A percentile compares a stretch with the other conserved stretches of the same genome.
Conservation (phyloP, 92 coral and sea anemone genomes). For the Bergia puertoricense region DNA sequence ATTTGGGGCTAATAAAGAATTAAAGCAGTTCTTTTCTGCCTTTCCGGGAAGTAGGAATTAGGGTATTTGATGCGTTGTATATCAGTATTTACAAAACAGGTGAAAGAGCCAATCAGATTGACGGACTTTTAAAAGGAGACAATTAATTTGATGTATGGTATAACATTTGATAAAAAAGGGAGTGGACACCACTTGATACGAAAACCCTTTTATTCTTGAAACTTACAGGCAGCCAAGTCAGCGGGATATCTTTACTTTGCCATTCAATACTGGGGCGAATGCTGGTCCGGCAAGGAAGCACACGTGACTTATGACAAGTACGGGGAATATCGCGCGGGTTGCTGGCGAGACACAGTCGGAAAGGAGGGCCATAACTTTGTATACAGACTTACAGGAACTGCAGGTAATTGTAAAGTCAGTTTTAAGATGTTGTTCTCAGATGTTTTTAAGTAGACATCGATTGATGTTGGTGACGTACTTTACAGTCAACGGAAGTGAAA, state of each 20-base stretch:
- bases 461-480: background rate
- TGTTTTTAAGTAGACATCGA: background rate
- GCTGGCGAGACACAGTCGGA: conserved; percentile 31
- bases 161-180: too few relatives aligned
- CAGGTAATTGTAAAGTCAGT: background rate
- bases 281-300: conserved; percentile 10
- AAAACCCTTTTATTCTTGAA: background rate
- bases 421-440: background rate
- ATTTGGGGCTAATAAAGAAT: too few relatives aligned
- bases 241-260: conserved; percentile 33
- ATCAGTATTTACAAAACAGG: too few relatives aligned
- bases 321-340: background rate
- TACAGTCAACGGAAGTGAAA: background rate
- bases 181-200: too few relatives aligned
- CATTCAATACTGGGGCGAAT: conserved; percentile 37
- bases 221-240: conserved; percentile 6
- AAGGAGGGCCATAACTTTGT: background rate
- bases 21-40: too few relatives aligned
- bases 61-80: too few relatives aligned
- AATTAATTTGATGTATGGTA: too few relatives aligned
- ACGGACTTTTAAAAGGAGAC: too few relatives aligned
- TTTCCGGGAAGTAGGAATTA: too few relatives aligned
- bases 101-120: too few relatives aligned
- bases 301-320: conserved; percentile 12
- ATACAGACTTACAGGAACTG: conserved; percentile 16